Evolutionary conservation across 2,113 vertebrate genomes (phyloP), one percentile per base, ranked within the genome.

Genomic region (Origma solitaria): DNA sequence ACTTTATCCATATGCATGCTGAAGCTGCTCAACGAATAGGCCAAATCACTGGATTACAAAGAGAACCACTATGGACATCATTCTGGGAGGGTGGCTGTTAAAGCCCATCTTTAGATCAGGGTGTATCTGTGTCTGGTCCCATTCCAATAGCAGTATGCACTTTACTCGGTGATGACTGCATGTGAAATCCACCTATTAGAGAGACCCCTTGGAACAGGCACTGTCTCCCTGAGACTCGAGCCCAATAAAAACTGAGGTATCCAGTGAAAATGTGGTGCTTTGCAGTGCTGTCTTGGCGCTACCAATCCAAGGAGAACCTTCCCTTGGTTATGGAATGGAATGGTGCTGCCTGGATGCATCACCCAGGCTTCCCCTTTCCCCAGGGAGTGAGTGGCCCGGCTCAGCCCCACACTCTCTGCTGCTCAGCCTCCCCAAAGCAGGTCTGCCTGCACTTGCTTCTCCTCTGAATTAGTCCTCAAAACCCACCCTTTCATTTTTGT

Each of bases 141-240:
- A 1, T 40, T 28, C 18, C n/a, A 35, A 16, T 1, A 57, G 53
- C 35, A 37, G 5, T 1, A 5, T 0, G 17, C 22, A 6, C 44
- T 35, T 57, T 11, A 61, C 35, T 20, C 7, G 16, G 40, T 1
- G n/a, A 40, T 33, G 24, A 5, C 27, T 5, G 24, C 15, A 19
- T 0, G 0, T 0, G 0, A 69, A 40, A 35, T 13, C 13, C 14
- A 5, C 1, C 18, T 23, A 3, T 15, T 13, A 56, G 14, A 57
- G 22, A 50, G 1, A 35, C 1, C 0, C 14, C 22, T 25, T 12
- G 50, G 18, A 10, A 82, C 3, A 10, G 11, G 21, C 27, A 24
- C 23, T 3, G 12, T 10, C 4, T 11, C 18, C 50, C n/a, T 2
- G 11, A 31, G 18, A n/a, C 3, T 35, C 35, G 23, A 72, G 23